Evolutionary conservation across 2,888 invertebrate genomes (phyloP), one percentile per base, ranked within the genome.

Genomic region (Uloborus plumipes): DNA sequence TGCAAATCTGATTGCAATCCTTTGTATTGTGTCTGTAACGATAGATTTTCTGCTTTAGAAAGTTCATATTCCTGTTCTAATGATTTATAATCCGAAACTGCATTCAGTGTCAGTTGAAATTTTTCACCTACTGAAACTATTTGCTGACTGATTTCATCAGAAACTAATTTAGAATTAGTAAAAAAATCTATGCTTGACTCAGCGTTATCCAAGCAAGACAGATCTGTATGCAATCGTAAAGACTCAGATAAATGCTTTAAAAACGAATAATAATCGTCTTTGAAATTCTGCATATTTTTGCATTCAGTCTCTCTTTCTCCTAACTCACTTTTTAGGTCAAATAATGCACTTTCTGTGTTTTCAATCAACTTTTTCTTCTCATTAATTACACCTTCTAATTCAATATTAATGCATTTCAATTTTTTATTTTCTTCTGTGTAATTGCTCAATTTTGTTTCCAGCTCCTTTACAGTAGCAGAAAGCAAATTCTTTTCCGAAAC

Each of bases 201-300:
- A 7, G 39, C 39, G 9, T 39, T 39, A 39, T 39, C 39, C 11
- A 39, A 39, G 39, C 39, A 39, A 39, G 39, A 6, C 39, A 39
- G 3, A 39, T 39, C 39, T 39, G 39, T 39, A 7, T 39, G 39
- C 9, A 39, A 39, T 9, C 9, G 39, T 11, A 39, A 39, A 39
- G 39, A 39, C 9, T 39, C 11, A 11, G 39, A 39, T 9, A 39
- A 39, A 39, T 39, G 39, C 39, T 65, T 62, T 47, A 71, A n/a
- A 64, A 71, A 49, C 15, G 18, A 9, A 59, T 20, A 65, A 65
- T 64, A 78, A 71, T 55, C 31, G 16, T 78, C 70, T 9, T 59
- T 78, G 15, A 26, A 78, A 15, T 15, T 50, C 11, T 26, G 47
- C n/a, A 71, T 65, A 65, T n/a, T 51, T 14, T n/a, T 18, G 1